A percentile compares a stretch with the other conserved stretches of the same genome.
Conservation (phyloP, 2,797 vertebrate species). For the Clarias platycephalus region DNA sequence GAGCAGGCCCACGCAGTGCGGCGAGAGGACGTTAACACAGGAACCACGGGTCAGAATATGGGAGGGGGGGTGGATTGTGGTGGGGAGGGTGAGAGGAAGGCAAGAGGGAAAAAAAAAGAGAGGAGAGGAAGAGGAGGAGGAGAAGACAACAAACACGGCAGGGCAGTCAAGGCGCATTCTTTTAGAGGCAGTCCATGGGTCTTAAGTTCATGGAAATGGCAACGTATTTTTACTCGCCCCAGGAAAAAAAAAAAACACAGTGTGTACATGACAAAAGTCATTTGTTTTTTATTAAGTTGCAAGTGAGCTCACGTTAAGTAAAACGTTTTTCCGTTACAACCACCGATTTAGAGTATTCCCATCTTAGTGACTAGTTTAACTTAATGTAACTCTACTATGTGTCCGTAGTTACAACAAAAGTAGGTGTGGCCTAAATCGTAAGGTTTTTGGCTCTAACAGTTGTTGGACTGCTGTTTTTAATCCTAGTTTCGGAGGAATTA, state of each 20-base stretch:
- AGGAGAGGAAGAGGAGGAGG: conserved; percentile 29
- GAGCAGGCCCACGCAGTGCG: conserved; percentile 81
- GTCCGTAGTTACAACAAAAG: not conserved
- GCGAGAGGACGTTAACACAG: conserved; percentile 80
- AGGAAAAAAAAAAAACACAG: not conserved
- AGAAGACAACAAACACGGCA: conserved; percentile 33
- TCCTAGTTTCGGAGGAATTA: not conserved
- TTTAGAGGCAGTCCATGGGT: not conserved
- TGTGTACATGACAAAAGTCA: not conserved
- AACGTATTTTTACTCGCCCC: not conserved
- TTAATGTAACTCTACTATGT: not conserved
- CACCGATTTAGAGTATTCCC: not conserved
- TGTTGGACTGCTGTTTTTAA: not conserved
- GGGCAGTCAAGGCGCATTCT: conserved; percentile 25
- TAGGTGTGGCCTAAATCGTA: not conserved
- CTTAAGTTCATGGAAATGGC: conserved; percentile 4
- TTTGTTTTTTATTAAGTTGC: not conserved
- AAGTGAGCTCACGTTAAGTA: not conserved
- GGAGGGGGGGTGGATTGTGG: conserved; percentile 57
- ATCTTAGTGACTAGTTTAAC: not conserved
- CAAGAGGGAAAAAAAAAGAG: conserved; percentile 34
- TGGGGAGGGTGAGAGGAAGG: conserved; percentile 11
- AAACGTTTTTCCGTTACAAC: not conserved
- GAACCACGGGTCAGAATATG: conserved; percentile 75
- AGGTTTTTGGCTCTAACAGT: not conserved